Conservation (phyloP, 2,113 vertebrate genomes). For the Mixornis gularis region DNA sequence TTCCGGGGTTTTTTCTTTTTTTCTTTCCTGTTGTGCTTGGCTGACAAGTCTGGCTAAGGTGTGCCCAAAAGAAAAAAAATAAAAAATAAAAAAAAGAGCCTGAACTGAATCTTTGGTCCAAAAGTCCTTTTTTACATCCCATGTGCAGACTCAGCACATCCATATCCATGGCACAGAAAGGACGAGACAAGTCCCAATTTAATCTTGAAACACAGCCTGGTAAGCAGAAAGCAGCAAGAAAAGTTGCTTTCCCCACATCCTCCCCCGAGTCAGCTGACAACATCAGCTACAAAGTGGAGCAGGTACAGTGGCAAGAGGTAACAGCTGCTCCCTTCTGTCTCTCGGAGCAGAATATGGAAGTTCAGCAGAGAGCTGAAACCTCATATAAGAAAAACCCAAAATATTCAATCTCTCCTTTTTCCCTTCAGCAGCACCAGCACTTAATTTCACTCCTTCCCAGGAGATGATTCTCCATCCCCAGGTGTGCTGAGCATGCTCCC, state of each 20-base stretch:
- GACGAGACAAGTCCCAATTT: background rate
- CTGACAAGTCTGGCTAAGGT: background rate
- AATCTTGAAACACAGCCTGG: background rate
- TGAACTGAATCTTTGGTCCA: background rate
- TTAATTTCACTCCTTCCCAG: background rate
- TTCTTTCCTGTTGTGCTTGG: background rate
- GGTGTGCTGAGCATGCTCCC: background rate
- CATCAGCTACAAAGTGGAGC: background rate
- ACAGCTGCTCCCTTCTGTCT: background rate
- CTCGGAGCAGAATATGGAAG: background rate
- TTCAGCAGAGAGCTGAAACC: background rate
- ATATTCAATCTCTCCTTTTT: background rate
- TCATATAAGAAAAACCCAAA: background rate
- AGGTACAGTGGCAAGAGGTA: background rate
- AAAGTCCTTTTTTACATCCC: background rate
- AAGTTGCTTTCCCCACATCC: accelerated
- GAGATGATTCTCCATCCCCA: background rate
- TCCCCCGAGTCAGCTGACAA: background rate
- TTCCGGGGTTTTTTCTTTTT: background rate
- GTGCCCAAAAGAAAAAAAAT: background rate
- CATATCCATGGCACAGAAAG: background rate
- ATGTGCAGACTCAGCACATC: background rate
- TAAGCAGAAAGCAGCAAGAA: background rate
- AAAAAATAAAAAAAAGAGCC: background rate
- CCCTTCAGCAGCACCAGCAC: background rate